Conservation (phyloP, 2,888 invertebrate genomes). For the Adelognathus sp. region DNA sequence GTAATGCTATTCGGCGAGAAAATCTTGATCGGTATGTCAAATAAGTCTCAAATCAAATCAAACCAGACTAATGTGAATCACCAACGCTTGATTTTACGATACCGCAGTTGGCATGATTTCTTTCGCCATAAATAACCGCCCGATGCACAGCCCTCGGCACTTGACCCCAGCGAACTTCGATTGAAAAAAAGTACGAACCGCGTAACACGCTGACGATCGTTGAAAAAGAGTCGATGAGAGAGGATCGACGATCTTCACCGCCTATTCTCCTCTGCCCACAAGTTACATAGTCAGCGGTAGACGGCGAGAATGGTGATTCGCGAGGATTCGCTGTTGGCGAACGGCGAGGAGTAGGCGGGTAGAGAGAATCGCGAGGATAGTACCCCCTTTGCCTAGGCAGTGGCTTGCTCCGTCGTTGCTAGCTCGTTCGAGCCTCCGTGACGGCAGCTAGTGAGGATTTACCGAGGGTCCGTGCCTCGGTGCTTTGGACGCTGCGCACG, state of each 20-base stretch:
- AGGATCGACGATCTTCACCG: constrained; percentile 50
- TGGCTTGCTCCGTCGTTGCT: constrained; percentile 48
- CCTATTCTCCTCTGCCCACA: constrained; percentile 49
- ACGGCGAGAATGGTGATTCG: constrained; percentile 55
- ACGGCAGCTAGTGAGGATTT: constrained; percentile 79
- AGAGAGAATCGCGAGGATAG: constrained; percentile 49
- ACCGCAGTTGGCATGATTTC: background rate
- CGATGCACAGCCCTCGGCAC: constrained; percentile 17
- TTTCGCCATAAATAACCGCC: constrained; percentile 15
- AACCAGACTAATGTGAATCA: background rate
- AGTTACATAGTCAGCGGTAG: constrained; percentile 51
- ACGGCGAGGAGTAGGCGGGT: constrained; percentile 55
- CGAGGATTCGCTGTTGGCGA: constrained; percentile 50
- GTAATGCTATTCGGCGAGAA: constrained; percentile 30
- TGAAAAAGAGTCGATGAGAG: constrained; percentile 56
- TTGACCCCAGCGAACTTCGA: constrained; percentile 2
- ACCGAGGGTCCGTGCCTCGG: constrained; percentile 70
- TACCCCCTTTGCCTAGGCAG: constrained; percentile 43
- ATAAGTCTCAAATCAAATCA: background rate
- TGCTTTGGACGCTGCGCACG: constrained; percentile 63
- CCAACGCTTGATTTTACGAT: background rate
- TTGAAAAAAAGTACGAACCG: constrained; percentile 5
- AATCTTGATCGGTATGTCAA: background rate
- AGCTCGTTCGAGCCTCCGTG: constrained; percentile 72
- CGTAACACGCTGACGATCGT: constrained; percentile 55